Base-by-base conservation (phyloP, 2,113 vertebrate species). In the Lipophrys pholis region DNA sequence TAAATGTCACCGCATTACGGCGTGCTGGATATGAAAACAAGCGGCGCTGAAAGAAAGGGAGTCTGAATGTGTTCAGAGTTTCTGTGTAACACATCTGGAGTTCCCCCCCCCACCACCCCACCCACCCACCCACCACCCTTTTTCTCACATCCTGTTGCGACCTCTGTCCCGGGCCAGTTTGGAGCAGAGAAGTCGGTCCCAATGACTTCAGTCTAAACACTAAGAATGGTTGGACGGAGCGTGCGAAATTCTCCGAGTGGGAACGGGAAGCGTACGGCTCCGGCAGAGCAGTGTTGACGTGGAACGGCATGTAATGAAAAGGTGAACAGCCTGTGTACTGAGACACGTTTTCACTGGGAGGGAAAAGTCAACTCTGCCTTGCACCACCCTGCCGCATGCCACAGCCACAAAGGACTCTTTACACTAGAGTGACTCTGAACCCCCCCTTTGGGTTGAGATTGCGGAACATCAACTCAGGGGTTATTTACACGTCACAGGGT, bases 361-460 rank as follows among this genome's bases (percentile, higher is more conserved):
- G 21, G 82, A 77, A 82, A 86, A 70, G 72, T 81, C 54, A 12
- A 43, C 40, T 64, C 74, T 14, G 62, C 69, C 76, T 87, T 89
- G 83, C 87, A 88, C 83, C 85, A 74, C 80, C 72, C 76, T 83
- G 86, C 79, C 55, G 84, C 87, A 92, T 90, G 86, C 85, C 83
- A 78, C 69, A 78, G 66, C 78, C 86, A 92, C 90, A 86, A 89
- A 75, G 80, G 63, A 73, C 80, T 83, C 81, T 90, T 86, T 83
- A 83, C 73, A 84, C 42, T 17, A 50, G 48, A 67, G 57, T 51
- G 73, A 84, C 63, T 85, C 55, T 55, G 61, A 78, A 73, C 55
- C 69, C 64, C 57, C 55, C 21, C 21, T 67, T 60, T 60, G 64
- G 79, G 48, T 71, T 58, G 62, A 72, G 68, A 72, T 58, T 9